Percentiles rank a stretch among this genome's conserved stretches.
Conservation (phyloP, 2,113 vertebrate genomes). For the Astur gentilis region DNA sequence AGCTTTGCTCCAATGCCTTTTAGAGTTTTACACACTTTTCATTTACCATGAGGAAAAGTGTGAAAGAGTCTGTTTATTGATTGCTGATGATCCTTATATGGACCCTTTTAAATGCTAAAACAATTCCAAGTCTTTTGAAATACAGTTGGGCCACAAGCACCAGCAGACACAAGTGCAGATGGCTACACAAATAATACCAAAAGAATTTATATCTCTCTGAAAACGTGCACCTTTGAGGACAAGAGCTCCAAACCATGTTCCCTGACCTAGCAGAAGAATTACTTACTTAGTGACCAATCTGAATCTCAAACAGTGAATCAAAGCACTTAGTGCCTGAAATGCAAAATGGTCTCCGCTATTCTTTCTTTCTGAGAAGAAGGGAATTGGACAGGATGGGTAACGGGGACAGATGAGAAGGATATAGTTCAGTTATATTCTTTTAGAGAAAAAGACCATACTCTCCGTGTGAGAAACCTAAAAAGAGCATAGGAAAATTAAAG, state of each 20-base stretch:
- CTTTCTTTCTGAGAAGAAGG: background rate
- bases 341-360: background rate
- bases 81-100: background rate
- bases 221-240: background rate
- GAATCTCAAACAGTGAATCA: background rate
- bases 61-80: background rate
- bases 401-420: background rate
- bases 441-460: background rate
- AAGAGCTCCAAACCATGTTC: background rate
- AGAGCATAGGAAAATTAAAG: background rate
- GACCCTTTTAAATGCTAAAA: background rate
- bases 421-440: background rate
- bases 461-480: background rate
- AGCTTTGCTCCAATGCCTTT: background rate
- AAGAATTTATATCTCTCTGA: background rate
- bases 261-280: background rate
- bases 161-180: background rate
- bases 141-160: background rate
- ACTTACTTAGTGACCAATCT: background rate
- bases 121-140: background rate
- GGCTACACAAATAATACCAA: background rate
- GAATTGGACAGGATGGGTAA: background rate
- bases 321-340: background rate
- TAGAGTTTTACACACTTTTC: background rate
- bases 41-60: background rate